Percentiles rank a stretch among this genome's conserved stretches.
Evolutionary conservation across 2,888 invertebrate species (phyloP).

Genomic region (Tipula confusa): DNA sequence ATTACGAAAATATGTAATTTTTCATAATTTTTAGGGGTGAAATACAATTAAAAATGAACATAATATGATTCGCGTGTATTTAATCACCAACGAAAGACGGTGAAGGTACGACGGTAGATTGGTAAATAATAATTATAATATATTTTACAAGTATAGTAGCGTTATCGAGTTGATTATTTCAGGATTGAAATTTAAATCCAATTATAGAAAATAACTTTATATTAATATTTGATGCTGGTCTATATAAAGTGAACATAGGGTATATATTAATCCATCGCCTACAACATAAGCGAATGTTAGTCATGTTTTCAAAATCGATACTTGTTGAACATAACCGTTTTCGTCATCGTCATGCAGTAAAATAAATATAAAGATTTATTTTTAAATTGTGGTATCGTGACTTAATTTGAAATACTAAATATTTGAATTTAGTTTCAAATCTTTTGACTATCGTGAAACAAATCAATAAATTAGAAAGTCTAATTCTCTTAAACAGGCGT

Average conservation of each 20-base stretch:
- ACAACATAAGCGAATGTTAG: not conserved
- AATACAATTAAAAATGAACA: not conserved
- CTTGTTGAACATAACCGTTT: not conserved
- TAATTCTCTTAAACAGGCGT: too few species aligned
- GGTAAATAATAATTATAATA: not conserved
- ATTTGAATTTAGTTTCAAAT: not conserved
- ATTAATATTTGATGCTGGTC: not conserved
- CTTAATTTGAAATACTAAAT: not conserved
- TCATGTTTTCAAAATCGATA: not conserved
- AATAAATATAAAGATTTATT: not conserved
- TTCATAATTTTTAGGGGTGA: not conserved
- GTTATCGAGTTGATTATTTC: not conserved
- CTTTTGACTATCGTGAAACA: too few species aligned
- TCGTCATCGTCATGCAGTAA: not conserved
- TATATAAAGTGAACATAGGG: not conserved
- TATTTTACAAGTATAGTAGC: not conserved
- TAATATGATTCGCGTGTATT: not conserved
- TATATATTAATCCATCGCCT: not conserved
- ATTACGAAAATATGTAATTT: not conserved
- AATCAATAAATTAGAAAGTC: too few species aligned
- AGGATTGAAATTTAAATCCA: not conserved
- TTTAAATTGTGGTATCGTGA: not conserved
- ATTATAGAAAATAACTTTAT: not conserved
- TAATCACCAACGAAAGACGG: not conserved
- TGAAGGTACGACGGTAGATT: not conserved